Percentiles rank a stretch among this genome's conserved stretches.
Evolutionary conservation across 2,113 vertebrate species (phyloP).

Genomic region (Bostrychus sinensis): DNA sequence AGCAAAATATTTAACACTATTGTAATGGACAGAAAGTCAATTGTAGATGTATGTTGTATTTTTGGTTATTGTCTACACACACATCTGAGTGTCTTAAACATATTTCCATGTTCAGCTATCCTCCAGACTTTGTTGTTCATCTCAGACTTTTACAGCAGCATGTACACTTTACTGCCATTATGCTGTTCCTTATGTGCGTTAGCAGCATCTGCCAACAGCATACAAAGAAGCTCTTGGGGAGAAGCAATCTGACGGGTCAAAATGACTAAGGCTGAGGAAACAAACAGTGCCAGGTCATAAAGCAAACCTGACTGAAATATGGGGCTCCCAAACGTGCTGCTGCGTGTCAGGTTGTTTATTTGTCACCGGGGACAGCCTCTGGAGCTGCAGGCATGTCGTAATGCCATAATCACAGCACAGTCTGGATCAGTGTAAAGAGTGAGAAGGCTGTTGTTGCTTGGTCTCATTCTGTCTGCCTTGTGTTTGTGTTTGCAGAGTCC

Average conservation of each 20-base stretch:
- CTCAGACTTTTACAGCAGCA: slow-evolving; percentile 28
- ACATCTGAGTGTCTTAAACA: too few species aligned
- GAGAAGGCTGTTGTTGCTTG: background rate
- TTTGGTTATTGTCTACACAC: too few species aligned
- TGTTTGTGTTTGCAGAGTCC: slow-evolving; percentile 78
- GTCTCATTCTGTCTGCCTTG: background rate
- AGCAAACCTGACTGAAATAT: slow-evolving; percentile 58
- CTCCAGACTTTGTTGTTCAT: slow-evolving; percentile 2
- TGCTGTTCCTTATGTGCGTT: background rate
- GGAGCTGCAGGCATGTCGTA: slow-evolving; percentile 44
- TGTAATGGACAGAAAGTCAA: too few species aligned
- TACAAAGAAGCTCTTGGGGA: slow-evolving; percentile 62
- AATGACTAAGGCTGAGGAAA: slow-evolving; percentile 56
- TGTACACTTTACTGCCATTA: background rate
- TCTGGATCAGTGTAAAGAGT: slow-evolving; percentile 19
- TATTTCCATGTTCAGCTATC: background rate
- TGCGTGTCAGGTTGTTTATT: slow-evolving; percentile 54
- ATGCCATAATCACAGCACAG: slow-evolving; percentile 35
- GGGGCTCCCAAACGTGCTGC: slow-evolving; percentile 45
- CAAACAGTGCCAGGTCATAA: slow-evolving; percentile 65
- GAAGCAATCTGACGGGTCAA: slow-evolving; percentile 58
- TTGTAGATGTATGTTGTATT: too few species aligned
- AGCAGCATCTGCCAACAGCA: slow-evolving; percentile 55
- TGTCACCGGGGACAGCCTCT: slow-evolving; percentile 38
- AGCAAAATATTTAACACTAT: too few species aligned